Conservation (phyloP, 1,140 invertebrate genomes). For the Dendroctonus valens region DNA sequence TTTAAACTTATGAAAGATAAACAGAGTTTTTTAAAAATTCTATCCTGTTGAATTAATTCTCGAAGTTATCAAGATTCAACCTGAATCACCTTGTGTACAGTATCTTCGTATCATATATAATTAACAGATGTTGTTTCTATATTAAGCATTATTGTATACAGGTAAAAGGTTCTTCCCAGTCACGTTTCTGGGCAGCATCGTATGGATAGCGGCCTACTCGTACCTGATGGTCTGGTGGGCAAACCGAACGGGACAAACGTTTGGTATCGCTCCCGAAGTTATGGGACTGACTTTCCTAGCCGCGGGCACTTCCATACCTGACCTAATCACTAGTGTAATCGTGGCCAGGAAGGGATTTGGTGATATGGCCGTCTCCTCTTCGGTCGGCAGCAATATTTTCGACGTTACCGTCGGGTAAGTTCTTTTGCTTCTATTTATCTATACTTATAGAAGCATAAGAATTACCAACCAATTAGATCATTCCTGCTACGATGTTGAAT, state of each 20-base stretch:
- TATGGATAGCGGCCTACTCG: conserved; percentile 92
- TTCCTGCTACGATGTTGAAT: no score
- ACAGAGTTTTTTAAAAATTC: no score
- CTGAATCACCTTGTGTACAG: no score
- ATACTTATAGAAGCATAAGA: neutral
- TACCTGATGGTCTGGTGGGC: conserved; percentile 98
- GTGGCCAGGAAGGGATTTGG: conserved; percentile 95
- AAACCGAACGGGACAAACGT: conserved; percentile 81
- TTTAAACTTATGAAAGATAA: no score
- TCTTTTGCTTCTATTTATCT: neutral
- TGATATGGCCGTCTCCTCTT: conserved; percentile 99
- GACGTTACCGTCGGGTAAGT: conserved; percentile 92
- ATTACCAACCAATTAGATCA: no score
- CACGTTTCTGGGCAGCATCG: conserved; percentile 90
- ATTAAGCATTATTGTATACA: conserved; percentile 50
- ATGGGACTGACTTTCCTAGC: conserved; percentile 96
- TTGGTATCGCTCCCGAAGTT: conserved; percentile 82
- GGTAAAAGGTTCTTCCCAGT: conserved; percentile 89
- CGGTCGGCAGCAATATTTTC: conserved; percentile 98
- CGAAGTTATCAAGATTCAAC: no score
- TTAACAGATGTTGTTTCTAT: no score
- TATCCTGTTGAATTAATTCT: no score
- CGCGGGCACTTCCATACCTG: conserved; percentile 95
- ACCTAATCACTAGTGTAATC: conserved; percentile 93
- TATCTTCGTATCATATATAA: no score